A percentile compares a stretch with the other conserved stretches of the same genome.
Conservation (phyloP, 2,888 invertebrate species). For the Orthonevra nobilis region DNA sequence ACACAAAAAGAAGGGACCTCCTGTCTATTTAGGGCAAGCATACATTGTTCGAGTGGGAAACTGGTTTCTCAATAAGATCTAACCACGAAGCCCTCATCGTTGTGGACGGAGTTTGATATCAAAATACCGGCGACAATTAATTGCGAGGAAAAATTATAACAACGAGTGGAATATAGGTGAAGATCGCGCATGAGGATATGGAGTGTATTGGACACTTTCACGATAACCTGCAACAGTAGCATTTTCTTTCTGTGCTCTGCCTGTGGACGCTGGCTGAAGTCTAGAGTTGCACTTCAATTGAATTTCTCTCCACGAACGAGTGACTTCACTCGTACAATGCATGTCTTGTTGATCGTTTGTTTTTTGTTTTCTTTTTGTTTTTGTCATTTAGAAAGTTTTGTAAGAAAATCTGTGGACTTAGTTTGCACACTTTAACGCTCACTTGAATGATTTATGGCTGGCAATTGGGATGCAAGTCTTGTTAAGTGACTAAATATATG, state of each 20-base stretch:
- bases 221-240: neutral
- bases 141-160: neutral
- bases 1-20: neutral
- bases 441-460: slow-evolving; percentile 37
- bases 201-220: slow-evolving; percentile 50
- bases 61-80: neutral
- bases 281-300: slow-evolving; percentile 51
- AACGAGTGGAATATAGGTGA: slow-evolving; percentile 40
- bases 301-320: slow-evolving; percentile 43
- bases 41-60: slow-evolving; percentile 17
- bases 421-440: slow-evolving; percentile 28
- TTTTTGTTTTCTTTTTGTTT: too few species aligned
- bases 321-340: slow-evolving; percentile 15
- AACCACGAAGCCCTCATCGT: neutral
- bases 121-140: neutral
- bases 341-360: too few species aligned
- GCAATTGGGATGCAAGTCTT: slow-evolving; percentile 18
- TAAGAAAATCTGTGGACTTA: slow-evolving; percentile 15
- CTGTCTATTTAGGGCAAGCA: slow-evolving; percentile 8
- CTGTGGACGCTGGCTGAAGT: slow-evolving; percentile 30
- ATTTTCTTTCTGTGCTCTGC: slow-evolving; percentile 18
- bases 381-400: slow-evolving; percentile 57
- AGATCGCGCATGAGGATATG: slow-evolving; percentile 37
- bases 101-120: neutral
- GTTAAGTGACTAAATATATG: slow-evolving; percentile 21